Percentiles rank a stretch among this genome's conserved stretches.
These are phyloP conservation scores for Pachymerium ferrugineum DNA, from an alignment of 2,888 invertebrate species.

Conservation along the genomic window DNA sequence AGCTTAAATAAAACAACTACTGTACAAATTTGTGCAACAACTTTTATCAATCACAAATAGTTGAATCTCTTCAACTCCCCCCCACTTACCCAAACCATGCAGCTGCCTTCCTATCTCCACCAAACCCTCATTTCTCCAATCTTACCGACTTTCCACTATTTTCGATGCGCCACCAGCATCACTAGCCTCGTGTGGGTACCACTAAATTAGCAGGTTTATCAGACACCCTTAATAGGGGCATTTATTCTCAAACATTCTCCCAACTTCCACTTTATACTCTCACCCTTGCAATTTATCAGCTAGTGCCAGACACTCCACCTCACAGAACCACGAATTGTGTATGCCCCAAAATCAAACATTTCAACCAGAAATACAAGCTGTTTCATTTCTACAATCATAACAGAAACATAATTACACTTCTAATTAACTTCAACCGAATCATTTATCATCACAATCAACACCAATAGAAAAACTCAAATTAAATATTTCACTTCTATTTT, in stretches of 20 bases:
- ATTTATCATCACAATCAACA: neutral
- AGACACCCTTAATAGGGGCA: conserved; percentile 19
- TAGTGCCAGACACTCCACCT: conserved; percentile 16
- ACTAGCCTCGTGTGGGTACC: conserved; percentile 17
- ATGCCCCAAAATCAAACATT: conserved; percentile 27
- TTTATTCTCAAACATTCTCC: conserved; percentile 27
- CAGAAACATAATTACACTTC: neutral
- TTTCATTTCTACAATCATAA: neutral
- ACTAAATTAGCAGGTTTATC: conserved; percentile 25
- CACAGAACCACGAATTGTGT: conserved; percentile 17
- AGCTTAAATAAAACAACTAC: too few species aligned
- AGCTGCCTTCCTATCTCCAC: neutral
- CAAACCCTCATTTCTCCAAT: neutral
- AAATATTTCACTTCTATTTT: neutral
- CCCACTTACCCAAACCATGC: too few species aligned
- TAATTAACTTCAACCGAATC: neutral
- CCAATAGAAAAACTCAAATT: neutral
- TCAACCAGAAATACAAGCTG: conserved; percentile 24
- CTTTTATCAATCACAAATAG: too few species aligned
- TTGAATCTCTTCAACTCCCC: too few species aligned
- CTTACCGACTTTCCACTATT: neutral
- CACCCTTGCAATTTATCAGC: conserved; percentile 27
- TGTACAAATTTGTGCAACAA: too few species aligned
- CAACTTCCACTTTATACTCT: conserved; percentile 21
- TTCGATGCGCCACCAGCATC: conserved; percentile 2